Evolutionary conservation across 1,140 invertebrate genomes (phyloP), one percentile per base, ranked within the genome.

Genomic region (Lepidurus apus): DNA sequence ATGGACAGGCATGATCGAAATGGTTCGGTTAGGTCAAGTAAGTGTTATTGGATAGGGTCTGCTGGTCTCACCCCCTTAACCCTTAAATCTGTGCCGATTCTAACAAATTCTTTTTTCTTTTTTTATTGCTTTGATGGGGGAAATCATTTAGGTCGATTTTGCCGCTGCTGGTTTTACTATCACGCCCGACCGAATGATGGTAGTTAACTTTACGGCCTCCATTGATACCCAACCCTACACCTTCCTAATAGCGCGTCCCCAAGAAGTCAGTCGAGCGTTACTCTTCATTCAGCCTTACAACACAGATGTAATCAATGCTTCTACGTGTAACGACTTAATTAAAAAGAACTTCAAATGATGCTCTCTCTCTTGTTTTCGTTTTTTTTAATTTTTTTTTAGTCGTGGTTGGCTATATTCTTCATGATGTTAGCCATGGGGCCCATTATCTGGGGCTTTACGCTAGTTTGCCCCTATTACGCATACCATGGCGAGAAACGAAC

Each of bases 241-340:
- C 0, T 92, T 95, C 82, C 86, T 96, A 76, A 89, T 91, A 8
- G 89, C 91, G 0, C 89, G 90, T 76, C 94, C 93, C 1, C 87
- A 89, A 80, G 91, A 92, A 82, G 85, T 93, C 3, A 93, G 91
- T 79, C 87, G 93, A 81, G 93, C 91, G 0, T 87, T 94, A 47
- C 85, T 97, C 1, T 97, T 97, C 82, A 89, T 94, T 45, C 90
- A 93, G 7, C 95, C 95, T 2, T 97, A 94, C 83, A 92, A 92
- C 4, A 85, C 87, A 44, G 90, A 91, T 84, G 92, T 93, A 86
- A 88, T 87, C 87, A 8, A 74, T 74, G 26, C 26, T 21, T 75
- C 74, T 75, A 75, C n/a, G n/a, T 13, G 0, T 7, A 24, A 13
- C 13, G 42, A 75, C 7, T 21, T 13, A 7, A 21, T 24, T 7